These are phyloP conservation scores for Phaedon cochleariae DNA, from an alignment of 2,888 invertebrate species.

Conservation along the genomic window DNA sequence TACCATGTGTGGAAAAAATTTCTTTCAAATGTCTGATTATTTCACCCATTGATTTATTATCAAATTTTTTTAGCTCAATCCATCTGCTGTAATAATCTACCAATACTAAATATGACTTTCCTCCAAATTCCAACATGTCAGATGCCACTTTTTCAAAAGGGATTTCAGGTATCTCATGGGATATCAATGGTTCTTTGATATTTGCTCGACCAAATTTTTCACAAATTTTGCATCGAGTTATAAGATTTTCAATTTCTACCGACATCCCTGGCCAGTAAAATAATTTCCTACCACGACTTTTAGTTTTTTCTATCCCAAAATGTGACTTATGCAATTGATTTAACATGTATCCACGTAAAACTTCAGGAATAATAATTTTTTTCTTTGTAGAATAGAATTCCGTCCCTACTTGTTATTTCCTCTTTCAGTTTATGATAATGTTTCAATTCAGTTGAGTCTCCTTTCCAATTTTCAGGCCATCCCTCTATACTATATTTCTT, in stretches of 20 bases:
- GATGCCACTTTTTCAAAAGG: conserved; percentile 8
- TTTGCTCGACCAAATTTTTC: conserved; percentile 46
- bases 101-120: conserved; percentile 12
- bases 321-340: conserved; percentile 19
- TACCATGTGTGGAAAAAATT: conserved; percentile 24
- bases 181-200: conserved; percentile 6
- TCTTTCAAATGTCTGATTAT: conserved; percentile 17
- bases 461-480: not conserved
- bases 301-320: conserved; percentile 22
- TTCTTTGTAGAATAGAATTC: conserved; percentile 5
- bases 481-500: not conserved
- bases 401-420: not conserved
- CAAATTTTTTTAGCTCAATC: conserved; percentile 35
- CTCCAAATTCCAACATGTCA: conserved; percentile 15
- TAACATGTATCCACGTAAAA: conserved; percentile 11
- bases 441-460: not conserved
- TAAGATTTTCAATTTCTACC: conserved; percentile 14
- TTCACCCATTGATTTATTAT: not conserved
- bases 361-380: conserved; percentile 17
- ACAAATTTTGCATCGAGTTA: conserved; percentile 11
- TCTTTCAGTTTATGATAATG: not conserved
- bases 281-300: conserved; percentile 18
- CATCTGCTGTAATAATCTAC: conserved; percentile 17
- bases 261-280: conserved; percentile 17
- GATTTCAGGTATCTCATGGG: conserved; percentile 6